Evolutionary conservation across 2,797 vertebrate species (phyloP), one percentile per base, ranked within the genome.

Genomic region (Muscicapa comitata): DNA sequence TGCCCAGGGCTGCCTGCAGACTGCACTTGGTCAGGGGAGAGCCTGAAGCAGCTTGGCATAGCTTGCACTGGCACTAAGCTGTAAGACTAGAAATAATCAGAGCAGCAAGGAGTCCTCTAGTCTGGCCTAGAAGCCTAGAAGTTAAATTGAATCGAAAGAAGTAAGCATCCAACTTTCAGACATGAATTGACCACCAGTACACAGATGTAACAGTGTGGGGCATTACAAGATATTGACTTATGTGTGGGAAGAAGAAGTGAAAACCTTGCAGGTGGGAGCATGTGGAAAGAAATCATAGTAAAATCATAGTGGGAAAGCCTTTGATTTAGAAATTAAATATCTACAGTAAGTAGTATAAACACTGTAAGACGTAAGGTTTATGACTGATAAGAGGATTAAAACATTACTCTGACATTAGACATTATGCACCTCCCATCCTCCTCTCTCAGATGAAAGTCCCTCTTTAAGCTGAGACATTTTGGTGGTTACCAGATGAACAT

Each of bases 331-430:
- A 82, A 67, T 67, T 53, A 85, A 93, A 71, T 76, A 33, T 21
- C 59, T 70, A 20, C 31, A 50, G 15, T 78, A 66, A 58, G 70
- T 63, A 50, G 42, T 65, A 74, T 76, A 87, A 92, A 82, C 37
- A 59, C 53, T 67, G 12, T 79, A 73, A 63, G 42, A 67, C 37
- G 21, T 26, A 81, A 83, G 33, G 58, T 58, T 95, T 90, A 53
- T 73, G 48, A 67, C 50, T 84, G 74, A 45, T 94, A 71, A 93
- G 63, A 82, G 53, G 67, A 90, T 93, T 90, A 87, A 84, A 85
- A 74, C n/a, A 18, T 81, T 63, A 33, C 35, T 84, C 18, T 89
- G 51, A 63, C 59, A 50, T 90, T 61, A 73, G 31, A 45, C 0
- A 0, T 72, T 76, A 16, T 62, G 66, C 16, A 78, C 16, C n/a